These are phyloP conservation scores for Melanargia galathea DNA, from an alignment of 2,888 invertebrate genomes.

Conservation along the genomic window DNA sequence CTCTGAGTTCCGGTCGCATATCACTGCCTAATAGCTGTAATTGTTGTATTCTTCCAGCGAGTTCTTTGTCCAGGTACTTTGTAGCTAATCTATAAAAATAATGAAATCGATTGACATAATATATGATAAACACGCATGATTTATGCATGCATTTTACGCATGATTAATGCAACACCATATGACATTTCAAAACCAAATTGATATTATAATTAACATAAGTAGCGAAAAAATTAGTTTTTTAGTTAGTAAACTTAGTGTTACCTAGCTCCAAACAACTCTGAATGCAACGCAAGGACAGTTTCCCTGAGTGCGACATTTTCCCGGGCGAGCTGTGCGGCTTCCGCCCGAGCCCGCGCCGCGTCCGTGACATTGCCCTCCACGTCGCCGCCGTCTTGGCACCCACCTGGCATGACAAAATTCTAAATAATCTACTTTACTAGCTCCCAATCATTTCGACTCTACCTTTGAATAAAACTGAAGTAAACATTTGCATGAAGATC, in stretches of 20 bases:
- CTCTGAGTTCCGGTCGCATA: conserved; percentile 89
- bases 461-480: no score
- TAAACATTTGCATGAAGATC: no score
- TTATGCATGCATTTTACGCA: neutral
- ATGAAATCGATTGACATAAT: neutral
- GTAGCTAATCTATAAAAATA: conserved; percentile 85
- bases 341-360: conserved; percentile 82
- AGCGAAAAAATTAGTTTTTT: neutral
- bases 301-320: conserved; percentile 88
- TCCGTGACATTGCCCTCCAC: conserved; percentile 60
- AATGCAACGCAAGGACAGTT: conserved; percentile 88
- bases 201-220: neutral
- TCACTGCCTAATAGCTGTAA: conserved; percentile 90
- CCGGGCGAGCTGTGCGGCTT: conserved; percentile 82
- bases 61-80: conserved; percentile 92
- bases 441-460: no score
- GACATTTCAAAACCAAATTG: no score
- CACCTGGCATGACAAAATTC: conserved; percentile 47
- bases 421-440: neutral
- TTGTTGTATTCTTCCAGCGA: conserved; percentile 92
- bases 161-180: neutral
- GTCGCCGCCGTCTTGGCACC: conserved; percentile 64
- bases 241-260: conserved; percentile 43
- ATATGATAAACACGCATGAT: neutral
- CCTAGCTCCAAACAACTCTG: conserved; percentile 91